Conservation (phyloP, 2,113 vertebrate genomes). For the Bolborhynchus lineola region DNA sequence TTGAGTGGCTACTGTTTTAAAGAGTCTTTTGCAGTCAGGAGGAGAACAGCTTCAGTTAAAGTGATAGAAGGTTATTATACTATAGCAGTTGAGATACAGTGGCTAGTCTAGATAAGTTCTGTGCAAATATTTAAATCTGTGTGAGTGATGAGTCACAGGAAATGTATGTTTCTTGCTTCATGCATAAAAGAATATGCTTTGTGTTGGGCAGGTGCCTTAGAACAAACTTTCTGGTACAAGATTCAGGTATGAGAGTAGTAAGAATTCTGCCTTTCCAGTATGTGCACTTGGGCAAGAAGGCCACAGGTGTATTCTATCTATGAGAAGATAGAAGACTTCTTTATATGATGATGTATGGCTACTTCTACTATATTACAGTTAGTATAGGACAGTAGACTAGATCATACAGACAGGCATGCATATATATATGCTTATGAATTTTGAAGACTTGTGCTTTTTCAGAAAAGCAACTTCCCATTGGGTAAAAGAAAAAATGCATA, state of each 20-base stretch:
- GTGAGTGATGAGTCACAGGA: neutral
- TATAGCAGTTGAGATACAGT: neutral
- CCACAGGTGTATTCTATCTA: rapidly evolving
- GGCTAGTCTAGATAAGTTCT: neutral
- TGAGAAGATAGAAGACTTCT: neutral
- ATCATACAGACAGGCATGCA: neutral
- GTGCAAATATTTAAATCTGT: neutral
- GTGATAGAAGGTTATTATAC: neutral
- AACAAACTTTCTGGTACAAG: neutral
- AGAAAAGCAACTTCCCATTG: neutral
- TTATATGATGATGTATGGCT: neutral
- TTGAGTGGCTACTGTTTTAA: neutral
- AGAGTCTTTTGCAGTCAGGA: neutral
- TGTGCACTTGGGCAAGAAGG: neutral
- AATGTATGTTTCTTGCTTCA: neutral
- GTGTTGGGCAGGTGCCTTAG: neutral
- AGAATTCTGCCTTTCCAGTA: neutral
- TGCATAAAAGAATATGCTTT: rapidly evolving
- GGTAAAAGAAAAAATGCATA: neutral
- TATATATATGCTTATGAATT: neutral
- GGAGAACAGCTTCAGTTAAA: neutral
- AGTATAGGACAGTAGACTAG: no score
- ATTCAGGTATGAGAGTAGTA: neutral
- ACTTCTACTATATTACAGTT: rapidly evolving
- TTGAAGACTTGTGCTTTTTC: neutral